phyloP scores from a whole-genome alignment of 30 jellyfish, hydroid and myxozoan species.

The Sanderia malayensis region DNA sequence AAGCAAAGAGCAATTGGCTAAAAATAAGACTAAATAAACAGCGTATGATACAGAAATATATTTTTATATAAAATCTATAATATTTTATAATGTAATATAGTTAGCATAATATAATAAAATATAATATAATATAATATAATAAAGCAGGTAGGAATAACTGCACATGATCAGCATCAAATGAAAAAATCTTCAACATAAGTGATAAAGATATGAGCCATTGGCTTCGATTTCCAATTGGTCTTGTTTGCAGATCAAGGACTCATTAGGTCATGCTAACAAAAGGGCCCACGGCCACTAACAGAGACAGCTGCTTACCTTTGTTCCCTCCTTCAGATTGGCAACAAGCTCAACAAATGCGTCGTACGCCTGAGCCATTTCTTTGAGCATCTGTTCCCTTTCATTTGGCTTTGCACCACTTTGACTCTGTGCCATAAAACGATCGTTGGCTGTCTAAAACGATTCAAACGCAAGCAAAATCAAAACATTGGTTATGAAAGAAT shows the following conservation, averaged over 20 bases:
- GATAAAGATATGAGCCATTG: too few relatives aligned
- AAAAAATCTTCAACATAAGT: too few relatives aligned
- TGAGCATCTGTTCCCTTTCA: conserved; percentile 79
- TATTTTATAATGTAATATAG: background rate
- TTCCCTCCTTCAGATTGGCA: conserved; percentile 76
- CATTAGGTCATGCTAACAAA: background rate
- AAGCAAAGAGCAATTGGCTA: background rate
- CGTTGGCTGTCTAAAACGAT: conserved; percentile 69
- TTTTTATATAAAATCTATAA: background rate
- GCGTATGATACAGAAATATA: too few relatives aligned
- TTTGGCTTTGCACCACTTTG: conserved; percentile 66
- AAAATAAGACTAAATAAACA: too few relatives aligned
- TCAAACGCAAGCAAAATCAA: too few relatives aligned
- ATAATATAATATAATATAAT: too few relatives aligned
- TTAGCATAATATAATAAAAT: background rate
- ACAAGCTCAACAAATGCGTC: conserved; percentile 78
- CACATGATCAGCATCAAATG: too few relatives aligned
- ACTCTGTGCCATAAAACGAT: conserved; percentile 57
- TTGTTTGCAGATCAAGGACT: background rate
- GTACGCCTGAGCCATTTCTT: conserved; percentile 81
- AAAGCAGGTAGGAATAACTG: too few relatives aligned
- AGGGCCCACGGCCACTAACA: background rate
- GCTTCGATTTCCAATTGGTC: background rate
- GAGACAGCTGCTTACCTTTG: conserved; percentile 30
- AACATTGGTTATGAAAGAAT: too few relatives aligned